Evolutionary conservation across 2,113 vertebrate genomes (phyloP).

Genomic region (Alces alces): DNA sequence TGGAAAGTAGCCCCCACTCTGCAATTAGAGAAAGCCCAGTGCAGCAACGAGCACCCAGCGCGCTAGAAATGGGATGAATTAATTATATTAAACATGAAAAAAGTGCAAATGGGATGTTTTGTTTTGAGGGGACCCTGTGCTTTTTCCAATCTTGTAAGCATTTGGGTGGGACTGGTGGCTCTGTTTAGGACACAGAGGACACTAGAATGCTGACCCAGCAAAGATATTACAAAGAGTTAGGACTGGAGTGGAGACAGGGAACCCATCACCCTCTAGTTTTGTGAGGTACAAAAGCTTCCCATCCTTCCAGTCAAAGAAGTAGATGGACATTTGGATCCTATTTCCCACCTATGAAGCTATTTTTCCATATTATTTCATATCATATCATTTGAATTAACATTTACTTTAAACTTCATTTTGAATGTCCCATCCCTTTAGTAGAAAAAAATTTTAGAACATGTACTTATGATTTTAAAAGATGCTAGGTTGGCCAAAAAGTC

Average conservation of each 20-base stretch:
- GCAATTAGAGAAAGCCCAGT: background rate
- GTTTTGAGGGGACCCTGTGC: background rate
- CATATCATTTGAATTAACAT: background rate
- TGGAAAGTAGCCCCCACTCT: background rate
- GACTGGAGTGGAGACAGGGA: background rate
- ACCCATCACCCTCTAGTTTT: background rate
- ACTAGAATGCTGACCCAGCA: background rate
- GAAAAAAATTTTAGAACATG: background rate
- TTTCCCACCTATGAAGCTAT: background rate
- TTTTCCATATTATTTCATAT: background rate
- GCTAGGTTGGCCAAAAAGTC: background rate
- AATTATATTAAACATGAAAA: background rate
- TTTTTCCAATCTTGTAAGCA: background rate
- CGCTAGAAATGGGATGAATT: background rate
- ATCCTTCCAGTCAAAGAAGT: background rate
- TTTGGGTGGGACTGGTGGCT: background rate
- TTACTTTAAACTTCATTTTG: background rate
- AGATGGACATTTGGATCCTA: background rate
- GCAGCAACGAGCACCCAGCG: accelerated
- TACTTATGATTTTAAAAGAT: background rate
- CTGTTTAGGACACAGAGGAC: background rate
- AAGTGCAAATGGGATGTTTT: background rate
- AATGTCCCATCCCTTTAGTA: background rate
- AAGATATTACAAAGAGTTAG: background rate
- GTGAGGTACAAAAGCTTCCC: background rate